Percentiles rank a stretch among this genome's conserved stretches.
phyloP scores from a whole-genome alignment of 2,888 invertebrate species.

The Synanthedon formicaeformis region DNA sequence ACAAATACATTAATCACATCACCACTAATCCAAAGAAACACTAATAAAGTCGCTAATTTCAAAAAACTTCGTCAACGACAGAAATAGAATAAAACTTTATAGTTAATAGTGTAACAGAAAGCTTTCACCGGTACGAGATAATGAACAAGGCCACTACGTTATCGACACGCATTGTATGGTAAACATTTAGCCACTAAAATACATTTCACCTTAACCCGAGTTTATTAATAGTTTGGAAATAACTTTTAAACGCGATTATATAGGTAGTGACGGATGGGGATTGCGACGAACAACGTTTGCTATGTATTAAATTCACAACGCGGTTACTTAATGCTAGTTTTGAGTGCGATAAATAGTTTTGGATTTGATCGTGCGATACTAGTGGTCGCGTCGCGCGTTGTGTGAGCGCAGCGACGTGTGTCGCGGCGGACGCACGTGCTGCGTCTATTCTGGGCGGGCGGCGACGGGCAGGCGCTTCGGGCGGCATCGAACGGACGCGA shows the following conservation, averaged over 20 bases:
- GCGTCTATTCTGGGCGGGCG: slow-evolving; percentile 58
- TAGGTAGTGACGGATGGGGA: neutral
- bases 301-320: slow-evolving; percentile 23
- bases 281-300: slow-evolving; percentile 1
- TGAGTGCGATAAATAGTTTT: slow-evolving; percentile 12
- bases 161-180: slow-evolving; percentile 23
- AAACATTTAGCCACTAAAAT: slow-evolving; percentile 31
- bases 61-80: slow-evolving; percentile 2
- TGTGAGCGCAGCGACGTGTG: slow-evolving; percentile 34
- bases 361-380: slow-evolving; percentile 11
- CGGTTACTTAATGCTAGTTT: slow-evolving; percentile 18
- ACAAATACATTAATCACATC: slow-evolving; percentile 2
- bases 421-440: slow-evolving; percentile 63
- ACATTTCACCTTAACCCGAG: slow-evolving; percentile 24
- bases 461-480: slow-evolving; percentile 24
- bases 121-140: slow-evolving; percentile 39
- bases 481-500: slow-evolving; percentile 19
- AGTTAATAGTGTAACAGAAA: slow-evolving; percentile 18
- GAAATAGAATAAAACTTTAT: slow-evolving; percentile 10
- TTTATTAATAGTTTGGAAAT: slow-evolving; percentile 35
- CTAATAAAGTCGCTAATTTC: slow-evolving; percentile 6
- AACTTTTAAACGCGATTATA: slow-evolving; percentile 10
- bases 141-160: slow-evolving; percentile 52
- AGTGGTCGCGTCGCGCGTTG: slow-evolving; percentile 15
- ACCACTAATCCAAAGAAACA: neutral